Conservation (phyloP, 2,797 vertebrate genomes). For the Sebastes iracundus region DNA sequence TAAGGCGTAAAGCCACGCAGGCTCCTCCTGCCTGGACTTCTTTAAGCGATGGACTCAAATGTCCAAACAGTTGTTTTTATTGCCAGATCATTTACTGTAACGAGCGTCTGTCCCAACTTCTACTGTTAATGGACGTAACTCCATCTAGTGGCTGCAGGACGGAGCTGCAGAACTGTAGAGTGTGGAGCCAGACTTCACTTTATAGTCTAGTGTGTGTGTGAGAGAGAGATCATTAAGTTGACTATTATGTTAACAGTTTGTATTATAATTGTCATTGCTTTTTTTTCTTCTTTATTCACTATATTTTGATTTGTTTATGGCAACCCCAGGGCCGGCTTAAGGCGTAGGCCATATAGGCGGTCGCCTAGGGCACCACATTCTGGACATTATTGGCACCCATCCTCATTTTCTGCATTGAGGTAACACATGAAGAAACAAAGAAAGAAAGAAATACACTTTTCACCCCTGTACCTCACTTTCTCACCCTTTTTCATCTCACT, state of each 20-base stretch:
- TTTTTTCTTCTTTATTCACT: background rate
- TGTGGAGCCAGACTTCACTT: background rate
- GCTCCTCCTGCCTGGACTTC: background rate
- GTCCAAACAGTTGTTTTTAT: background rate
- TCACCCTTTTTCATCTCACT: too few relatives aligned
- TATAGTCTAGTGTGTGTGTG: background rate
- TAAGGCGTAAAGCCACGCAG: background rate
- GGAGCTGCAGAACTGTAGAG: background rate
- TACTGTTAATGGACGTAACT: background rate
- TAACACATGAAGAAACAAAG: too few relatives aligned
- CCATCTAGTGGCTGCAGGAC: slow-evolving; percentile 67
- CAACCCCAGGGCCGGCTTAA: too few relatives aligned
- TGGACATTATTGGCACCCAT: too few relatives aligned
- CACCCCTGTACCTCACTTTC: too few relatives aligned
- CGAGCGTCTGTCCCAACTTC: background rate
- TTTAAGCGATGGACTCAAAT: background rate
- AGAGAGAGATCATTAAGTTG: background rate
- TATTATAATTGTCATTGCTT: background rate
- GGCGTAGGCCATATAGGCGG: too few relatives aligned
- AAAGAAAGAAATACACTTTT: too few relatives aligned
- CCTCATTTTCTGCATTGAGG: too few relatives aligned
- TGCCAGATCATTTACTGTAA: background rate
- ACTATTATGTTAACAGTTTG: background rate
- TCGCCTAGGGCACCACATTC: too few relatives aligned
- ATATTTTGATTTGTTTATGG: background rate